phyloP scores from a whole-genome alignment of 1,140 invertebrate species.

The Penaeus japonicus region DNA sequence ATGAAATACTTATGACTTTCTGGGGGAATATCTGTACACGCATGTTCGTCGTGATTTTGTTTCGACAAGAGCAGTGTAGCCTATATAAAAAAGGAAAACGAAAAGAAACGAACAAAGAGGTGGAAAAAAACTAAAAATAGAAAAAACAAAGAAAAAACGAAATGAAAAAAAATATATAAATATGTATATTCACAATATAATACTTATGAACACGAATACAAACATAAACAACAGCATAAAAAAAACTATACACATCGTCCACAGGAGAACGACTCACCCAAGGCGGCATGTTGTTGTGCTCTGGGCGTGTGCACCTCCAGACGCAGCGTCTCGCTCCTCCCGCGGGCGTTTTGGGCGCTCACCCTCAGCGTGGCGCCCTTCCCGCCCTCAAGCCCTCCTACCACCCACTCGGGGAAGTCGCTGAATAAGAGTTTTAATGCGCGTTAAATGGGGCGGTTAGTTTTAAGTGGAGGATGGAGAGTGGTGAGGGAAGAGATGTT shows the following conservation, averaged over 20 bases:
- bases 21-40: too few relatives aligned
- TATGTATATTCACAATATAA: too few relatives aligned
- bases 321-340: slow-evolving; percentile 62
- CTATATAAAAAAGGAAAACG: not conserved
- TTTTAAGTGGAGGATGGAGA: not conserved
- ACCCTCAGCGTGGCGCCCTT: slow-evolving; percentile 7
- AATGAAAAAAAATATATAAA: too few relatives aligned
- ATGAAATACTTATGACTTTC: too few relatives aligned
- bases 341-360: slow-evolving; percentile 32
- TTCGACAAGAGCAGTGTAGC: too few relatives aligned
- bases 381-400: slow-evolving; percentile 26
- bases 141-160: not conserved
- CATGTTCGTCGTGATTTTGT: too few relatives aligned
- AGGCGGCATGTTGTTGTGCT: not conserved
- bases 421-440: slow-evolving; percentile 69
- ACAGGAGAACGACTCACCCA: not conserved
- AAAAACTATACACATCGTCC: not conserved
- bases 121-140: not conserved
- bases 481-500: not conserved
- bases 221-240: not conserved
- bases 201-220: too few relatives aligned
- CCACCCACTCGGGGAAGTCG: slow-evolving; percentile 52
- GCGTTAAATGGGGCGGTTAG: not conserved
- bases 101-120: not conserved
- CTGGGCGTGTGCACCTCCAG: slow-evolving; percentile 31